A percentile compares a stretch with the other conserved stretches of the same genome.
These are phyloP conservation scores for Cryptocephalus moraei DNA, from an alignment of 2,888 invertebrate species.

Conservation along the genomic window DNA sequence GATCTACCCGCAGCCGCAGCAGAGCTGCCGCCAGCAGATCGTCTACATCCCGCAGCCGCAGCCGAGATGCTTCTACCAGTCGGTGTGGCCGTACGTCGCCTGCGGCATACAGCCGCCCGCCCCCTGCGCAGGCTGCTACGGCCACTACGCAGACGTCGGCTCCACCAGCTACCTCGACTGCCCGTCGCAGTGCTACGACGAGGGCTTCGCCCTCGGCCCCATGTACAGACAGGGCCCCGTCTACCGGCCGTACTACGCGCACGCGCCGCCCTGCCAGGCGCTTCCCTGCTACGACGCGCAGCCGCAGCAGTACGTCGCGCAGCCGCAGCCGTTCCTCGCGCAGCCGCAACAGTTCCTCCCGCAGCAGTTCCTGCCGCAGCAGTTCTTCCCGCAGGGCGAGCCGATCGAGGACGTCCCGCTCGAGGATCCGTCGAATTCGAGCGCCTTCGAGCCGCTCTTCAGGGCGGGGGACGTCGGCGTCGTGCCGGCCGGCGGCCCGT, in stretches of 20 bases:
- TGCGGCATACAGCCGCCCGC: conserved; percentile 23
- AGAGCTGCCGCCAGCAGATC: conserved; percentile 26
- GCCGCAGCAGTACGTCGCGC: no score
- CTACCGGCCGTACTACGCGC: conserved; percentile 14
- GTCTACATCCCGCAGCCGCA: conserved; percentile 34
- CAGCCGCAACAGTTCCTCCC: no score
- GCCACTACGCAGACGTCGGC: conserved; percentile 21
- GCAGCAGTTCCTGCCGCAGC: no score
- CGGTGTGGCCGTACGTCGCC: conserved; percentile 33
- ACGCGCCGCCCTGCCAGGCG: neutral
- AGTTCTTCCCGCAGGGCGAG: no score
- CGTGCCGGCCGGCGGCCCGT: no score
- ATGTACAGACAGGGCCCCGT: conserved; percentile 30
- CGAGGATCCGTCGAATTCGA: no score
- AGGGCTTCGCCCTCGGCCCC: conserved; percentile 25
- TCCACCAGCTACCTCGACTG: conserved; percentile 16
- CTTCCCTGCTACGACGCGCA: no score
- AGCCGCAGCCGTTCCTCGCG: no score
- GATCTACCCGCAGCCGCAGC: conserved; percentile 12
- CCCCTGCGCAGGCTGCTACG: conserved; percentile 33
- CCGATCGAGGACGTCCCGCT: no score
- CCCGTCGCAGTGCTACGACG: conserved; percentile 30
- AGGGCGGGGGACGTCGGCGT: no score
- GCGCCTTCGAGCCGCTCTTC: no score
- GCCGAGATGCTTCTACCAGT: conserved; percentile 30